Evolutionary conservation across 2,888 invertebrate species (phyloP).

Genomic region (Orthosia gracilis): DNA sequence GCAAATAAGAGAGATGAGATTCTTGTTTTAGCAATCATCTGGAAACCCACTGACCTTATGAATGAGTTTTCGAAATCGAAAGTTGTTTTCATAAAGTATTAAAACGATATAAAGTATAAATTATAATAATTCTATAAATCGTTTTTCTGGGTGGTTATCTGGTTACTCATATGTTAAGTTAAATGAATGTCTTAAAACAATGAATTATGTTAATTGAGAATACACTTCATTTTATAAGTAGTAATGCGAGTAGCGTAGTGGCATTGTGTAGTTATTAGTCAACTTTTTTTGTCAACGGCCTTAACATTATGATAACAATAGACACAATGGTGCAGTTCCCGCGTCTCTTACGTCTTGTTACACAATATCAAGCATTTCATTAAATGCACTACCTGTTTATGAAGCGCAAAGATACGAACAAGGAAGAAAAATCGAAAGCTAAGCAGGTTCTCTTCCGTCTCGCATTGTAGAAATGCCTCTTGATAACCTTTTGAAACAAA

Average conservation of each 20-base stretch:
- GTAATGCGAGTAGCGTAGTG: conserved; percentile 57
- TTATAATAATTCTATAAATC: conserved; percentile 12
- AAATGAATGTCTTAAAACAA: conserved; percentile 30
- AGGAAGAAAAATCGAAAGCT: conserved; percentile 80
- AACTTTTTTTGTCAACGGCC: conserved; percentile 82
- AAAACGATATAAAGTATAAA: conserved; percentile 15
- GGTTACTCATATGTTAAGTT: background rate
- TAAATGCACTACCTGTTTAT: conserved; percentile 73
- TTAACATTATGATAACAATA: conserved; percentile 88
- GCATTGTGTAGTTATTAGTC: conserved; percentile 68
- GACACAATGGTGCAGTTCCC: conserved; percentile 85
- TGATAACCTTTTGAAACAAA: background rate
- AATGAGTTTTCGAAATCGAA: conserved; percentile 53
- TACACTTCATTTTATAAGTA: conserved; percentile 31
- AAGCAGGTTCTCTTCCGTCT: conserved; percentile 74
- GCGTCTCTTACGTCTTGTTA: conserved; percentile 88
- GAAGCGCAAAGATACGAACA: conserved; percentile 72
- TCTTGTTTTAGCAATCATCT: conserved; percentile 50
- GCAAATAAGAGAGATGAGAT: conserved; percentile 63
- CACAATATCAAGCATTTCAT: conserved; percentile 84
- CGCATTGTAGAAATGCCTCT: conserved; percentile 47
- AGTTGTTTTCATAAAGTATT: conserved; percentile 43
- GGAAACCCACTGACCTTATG: conserved; percentile 62
- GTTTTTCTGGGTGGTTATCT: background rate
- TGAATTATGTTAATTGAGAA: conserved; percentile 35